A percentile compares a stretch with the other conserved stretches of the same genome.
These are phyloP conservation scores for Siniperca knerii DNA, from an alignment of 2,113 vertebrate species.

Conservation along the genomic window DNA sequence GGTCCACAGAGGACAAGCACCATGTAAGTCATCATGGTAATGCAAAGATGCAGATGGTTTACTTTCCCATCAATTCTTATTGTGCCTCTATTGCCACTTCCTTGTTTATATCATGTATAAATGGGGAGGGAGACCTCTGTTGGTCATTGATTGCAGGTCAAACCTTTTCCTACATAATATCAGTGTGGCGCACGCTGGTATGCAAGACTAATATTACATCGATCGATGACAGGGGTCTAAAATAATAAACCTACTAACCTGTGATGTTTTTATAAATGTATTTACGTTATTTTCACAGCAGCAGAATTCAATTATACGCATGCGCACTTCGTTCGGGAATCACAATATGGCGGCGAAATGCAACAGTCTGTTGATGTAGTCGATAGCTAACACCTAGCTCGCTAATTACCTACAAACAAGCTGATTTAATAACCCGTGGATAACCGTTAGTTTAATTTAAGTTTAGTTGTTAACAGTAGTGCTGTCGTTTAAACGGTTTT, in stretches of 20 bases:
- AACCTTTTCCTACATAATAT: background rate
- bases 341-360: conserved; percentile 69
- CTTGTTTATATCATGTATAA: background rate
- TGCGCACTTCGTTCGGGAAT: conserved; percentile 19
- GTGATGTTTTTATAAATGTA: background rate
- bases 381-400: background rate
- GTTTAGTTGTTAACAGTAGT: background rate
- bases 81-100: background rate
- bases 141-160: conserved; percentile 8
- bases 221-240: background rate
- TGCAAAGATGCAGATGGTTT: background rate
- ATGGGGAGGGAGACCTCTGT: conserved; percentile 51
- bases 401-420: background rate
- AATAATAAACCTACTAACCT: background rate
- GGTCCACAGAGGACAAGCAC: background rate
- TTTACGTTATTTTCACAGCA: background rate
- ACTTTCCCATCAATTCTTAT: background rate
- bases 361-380: conserved; percentile 46
- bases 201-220: background rate
- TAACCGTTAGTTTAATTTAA: background rate
- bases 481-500: background rate
- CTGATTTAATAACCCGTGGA: background rate
- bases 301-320: conserved; percentile 3
- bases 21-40: background rate
- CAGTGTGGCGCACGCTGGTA: background rate